Conservation (phyloP, 2,797 vertebrate species). For the Tokudaia tokunoshimensis region DNA sequence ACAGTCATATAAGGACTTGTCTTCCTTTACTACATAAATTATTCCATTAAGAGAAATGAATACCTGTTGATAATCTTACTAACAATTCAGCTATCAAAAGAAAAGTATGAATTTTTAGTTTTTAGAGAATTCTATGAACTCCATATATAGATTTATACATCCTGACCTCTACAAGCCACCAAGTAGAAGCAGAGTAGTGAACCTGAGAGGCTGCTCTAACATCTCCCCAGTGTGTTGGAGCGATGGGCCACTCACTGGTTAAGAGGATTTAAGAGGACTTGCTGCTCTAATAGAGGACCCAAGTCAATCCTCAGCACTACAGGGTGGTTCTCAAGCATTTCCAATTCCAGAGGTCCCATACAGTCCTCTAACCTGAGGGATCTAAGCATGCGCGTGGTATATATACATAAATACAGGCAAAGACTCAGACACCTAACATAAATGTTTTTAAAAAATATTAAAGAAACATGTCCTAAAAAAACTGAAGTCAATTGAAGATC, state of each 20-base stretch:
- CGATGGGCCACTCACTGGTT: neutral
- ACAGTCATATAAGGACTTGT: neutral
- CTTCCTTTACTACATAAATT: constrained; percentile 41
- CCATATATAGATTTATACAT: constrained; percentile 15
- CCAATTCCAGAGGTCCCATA: too few relatives aligned
- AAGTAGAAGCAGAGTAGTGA: neutral
- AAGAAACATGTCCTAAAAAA: neutral
- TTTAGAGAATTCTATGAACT: constrained; percentile 16
- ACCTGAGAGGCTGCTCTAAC: constrained; percentile 35
- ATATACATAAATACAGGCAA: neutral
- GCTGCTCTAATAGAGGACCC: neutral
- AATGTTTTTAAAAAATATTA: neutral
- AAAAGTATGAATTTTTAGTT: constrained; percentile 15
- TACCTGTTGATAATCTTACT: neutral
- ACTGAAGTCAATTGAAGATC: constrained; percentile 23
- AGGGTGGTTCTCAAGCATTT: neutral
- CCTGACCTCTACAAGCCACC: constrained; percentile 16
- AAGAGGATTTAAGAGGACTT: neutral
- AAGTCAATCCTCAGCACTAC: neutral
- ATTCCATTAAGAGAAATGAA: constrained; percentile 24
- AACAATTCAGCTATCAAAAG: constrained; percentile 25
- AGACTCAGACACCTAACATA: neutral
- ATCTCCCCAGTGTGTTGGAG: neutral
- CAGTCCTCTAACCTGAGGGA: neutral
- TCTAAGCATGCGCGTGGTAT: neutral